Evolutionary conservation across 2,113 vertebrate species (phyloP), one percentile per base, ranked within the genome.

Genomic region (Eulacestoma nigropectus): DNA sequence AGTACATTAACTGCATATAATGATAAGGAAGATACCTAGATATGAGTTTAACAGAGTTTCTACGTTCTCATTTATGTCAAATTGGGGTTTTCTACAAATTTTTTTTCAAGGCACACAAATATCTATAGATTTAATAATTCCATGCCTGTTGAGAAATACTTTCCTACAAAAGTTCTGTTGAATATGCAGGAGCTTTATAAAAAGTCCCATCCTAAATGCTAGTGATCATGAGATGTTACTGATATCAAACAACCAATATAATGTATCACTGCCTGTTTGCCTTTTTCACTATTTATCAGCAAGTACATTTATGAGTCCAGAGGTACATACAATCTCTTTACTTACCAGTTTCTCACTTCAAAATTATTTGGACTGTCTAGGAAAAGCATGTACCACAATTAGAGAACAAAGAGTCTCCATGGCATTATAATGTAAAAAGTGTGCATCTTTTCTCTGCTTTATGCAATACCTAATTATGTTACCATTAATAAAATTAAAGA

Each of bases 391-490:
- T 73, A 53, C n/a, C 62, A 62, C 27, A 75, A 33, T 49, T 49
- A 41, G 16, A 87, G 62, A 63, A 47, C 30, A 87, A 80, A 80
- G 7, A 10, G 15, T 53, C 41, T 80, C 39, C 11, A 6, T 50
- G 21, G 50, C 35, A 55, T 0, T 57, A 7, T 46, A 57, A 53
- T 0, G 0, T 84, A 41, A 76, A 72, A 82, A 68, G 11, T 0
- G 1, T 19, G 3, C 21, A 32, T 73, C 9, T 85, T 76, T 85
- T 85, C 49, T 60, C 29, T 50, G 42, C 39, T 49, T 62, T 50
- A 52, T 67, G 12, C 35, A 62, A 44, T 59, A 62, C 23, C 16
- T 63, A 59, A 50, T 80, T 69, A 65, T 32, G 7, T 59, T 64
- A 47, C 33, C 25, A 78, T 68, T 41, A 89, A 73, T 62, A 83